Conservation (phyloP, 2,113 vertebrate genomes). For the Lanius ludovicianus region DNA sequence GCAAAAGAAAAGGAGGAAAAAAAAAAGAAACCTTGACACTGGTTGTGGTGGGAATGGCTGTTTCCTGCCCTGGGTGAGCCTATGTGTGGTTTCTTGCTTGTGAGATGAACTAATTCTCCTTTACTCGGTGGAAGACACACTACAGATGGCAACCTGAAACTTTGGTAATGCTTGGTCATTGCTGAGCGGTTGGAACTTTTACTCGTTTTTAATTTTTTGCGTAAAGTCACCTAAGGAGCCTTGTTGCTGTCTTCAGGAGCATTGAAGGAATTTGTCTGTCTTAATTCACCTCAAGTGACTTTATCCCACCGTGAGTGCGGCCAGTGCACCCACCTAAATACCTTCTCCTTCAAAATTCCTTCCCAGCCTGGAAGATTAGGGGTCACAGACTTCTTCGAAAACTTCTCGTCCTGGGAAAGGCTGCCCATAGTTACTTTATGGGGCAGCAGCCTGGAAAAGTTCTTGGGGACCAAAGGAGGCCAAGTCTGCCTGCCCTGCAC, state of each 20-base stretch:
- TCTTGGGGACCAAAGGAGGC: constrained; percentile 95
- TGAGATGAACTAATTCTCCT: not conserved
- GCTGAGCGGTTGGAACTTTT: not conserved
- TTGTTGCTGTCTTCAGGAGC: not conserved
- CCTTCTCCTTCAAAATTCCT: not conserved
- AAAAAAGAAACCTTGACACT: constrained; percentile 8
- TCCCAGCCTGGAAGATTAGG: constrained; percentile 31
- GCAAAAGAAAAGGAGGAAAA: constrained; percentile 64
- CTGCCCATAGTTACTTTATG: constrained; percentile 88
- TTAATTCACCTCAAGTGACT: constrained; percentile 18
- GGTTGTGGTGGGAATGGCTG: not conserved
- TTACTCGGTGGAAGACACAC: not conserved
- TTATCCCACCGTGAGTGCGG: not conserved
- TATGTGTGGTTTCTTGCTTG: not conserved
- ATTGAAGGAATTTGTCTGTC: not conserved
- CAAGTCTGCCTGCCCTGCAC: constrained; percentile 92
- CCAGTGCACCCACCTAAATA: not conserved
- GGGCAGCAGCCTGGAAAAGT: constrained; percentile 99
- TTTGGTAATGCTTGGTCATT: not conserved
- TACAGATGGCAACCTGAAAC: not conserved
- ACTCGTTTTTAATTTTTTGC: not conserved
- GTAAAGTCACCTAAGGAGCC: constrained; percentile 3
- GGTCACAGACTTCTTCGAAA: not conserved
- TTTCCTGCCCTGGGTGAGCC: constrained; percentile 44
- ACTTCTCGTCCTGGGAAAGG: constrained; percentile 69